A percentile compares a stretch with the other conserved stretches of the same genome.
These are phyloP conservation scores for Onychomys arenicola DNA, from an alignment of 2,797 vertebrate genomes.

Conservation along the genomic window DNA sequence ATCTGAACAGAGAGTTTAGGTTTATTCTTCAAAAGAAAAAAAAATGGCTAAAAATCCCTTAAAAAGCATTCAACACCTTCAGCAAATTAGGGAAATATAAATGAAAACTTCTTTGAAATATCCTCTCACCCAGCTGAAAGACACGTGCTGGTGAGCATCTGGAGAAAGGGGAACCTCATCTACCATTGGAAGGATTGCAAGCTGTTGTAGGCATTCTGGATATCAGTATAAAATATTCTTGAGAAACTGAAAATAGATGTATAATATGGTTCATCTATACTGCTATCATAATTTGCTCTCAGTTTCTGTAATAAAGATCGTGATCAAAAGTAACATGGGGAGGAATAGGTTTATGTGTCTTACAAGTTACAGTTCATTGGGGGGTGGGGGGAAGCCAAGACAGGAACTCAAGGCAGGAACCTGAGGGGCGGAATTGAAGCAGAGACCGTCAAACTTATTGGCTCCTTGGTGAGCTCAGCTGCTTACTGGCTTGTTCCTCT, in stretches of 20 bases:
- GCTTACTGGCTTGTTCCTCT: neutral
- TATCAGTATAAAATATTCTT: neutral
- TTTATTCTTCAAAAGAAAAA: neutral
- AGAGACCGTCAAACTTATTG: too few species aligned
- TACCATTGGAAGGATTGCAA: neutral
- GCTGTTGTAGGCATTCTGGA: neutral
- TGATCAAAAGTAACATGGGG: neutral
- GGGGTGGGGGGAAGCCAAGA: neutral
- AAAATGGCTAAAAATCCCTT: neutral
- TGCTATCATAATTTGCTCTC: neutral
- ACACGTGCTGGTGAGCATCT: neutral
- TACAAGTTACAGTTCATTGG: neutral
- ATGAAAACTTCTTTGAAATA: neutral
- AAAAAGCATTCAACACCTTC: neutral
- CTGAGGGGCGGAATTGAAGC: neutral
- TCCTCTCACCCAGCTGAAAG: neutral
- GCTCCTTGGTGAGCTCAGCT: neutral
- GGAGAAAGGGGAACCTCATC: neutral
- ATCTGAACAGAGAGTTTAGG: neutral
- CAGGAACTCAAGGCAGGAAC: neutral
- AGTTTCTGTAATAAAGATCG: neutral
- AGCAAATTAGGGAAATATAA: neutral
- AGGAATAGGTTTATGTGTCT: neutral
- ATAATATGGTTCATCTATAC: neutral
- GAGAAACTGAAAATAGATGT: neutral